Conservation (phyloP, 2,888 invertebrate species). For the Quadriops clusia region DNA sequence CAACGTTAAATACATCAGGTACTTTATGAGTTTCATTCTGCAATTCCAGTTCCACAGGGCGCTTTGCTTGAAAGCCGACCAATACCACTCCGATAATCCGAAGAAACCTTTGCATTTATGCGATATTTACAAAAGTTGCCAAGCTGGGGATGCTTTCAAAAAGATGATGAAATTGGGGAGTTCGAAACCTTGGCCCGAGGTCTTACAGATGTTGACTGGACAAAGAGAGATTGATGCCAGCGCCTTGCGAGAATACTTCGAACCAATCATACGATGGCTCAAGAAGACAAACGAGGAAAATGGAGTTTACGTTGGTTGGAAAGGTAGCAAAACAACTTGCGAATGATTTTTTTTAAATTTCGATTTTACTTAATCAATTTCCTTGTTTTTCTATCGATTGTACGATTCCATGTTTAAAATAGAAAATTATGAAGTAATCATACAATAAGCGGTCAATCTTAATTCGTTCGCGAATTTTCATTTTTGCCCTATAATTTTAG, state of each 20-base stretch:
- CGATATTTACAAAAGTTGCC: constrained; percentile 69
- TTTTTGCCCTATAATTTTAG: constrained; percentile 23
- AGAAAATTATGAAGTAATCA: too few relatives aligned
- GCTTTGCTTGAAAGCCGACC: constrained; percentile 64
- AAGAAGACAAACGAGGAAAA: constrained; percentile 58
- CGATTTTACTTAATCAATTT: too few relatives aligned
- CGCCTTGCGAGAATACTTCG: constrained; percentile 70
- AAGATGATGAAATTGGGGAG: constrained; percentile 61
- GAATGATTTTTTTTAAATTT: too few relatives aligned
- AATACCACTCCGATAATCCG: constrained; percentile 59
- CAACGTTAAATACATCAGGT: constrained; percentile 57
- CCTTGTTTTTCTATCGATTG: too few relatives aligned
- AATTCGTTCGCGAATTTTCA: too few relatives aligned
- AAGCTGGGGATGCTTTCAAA: constrained; percentile 61
- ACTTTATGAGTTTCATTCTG: constrained; percentile 65
- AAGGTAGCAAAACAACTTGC: too few relatives aligned
- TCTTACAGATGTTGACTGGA: constrained; percentile 70
- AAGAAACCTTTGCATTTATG: constrained; percentile 67
- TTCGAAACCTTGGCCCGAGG: constrained; percentile 73
- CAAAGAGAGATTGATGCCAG: constrained; percentile 62
- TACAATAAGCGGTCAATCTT: too few relatives aligned
- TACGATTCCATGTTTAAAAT: too few relatives aligned
- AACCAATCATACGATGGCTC: constrained; percentile 65
- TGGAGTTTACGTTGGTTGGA: constrained; percentile 54
- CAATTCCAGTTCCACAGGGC: constrained; percentile 78